phyloP scores from a whole-genome alignment of 1,140 invertebrate genomes.

The Aphaenogaster floridana region DNA sequence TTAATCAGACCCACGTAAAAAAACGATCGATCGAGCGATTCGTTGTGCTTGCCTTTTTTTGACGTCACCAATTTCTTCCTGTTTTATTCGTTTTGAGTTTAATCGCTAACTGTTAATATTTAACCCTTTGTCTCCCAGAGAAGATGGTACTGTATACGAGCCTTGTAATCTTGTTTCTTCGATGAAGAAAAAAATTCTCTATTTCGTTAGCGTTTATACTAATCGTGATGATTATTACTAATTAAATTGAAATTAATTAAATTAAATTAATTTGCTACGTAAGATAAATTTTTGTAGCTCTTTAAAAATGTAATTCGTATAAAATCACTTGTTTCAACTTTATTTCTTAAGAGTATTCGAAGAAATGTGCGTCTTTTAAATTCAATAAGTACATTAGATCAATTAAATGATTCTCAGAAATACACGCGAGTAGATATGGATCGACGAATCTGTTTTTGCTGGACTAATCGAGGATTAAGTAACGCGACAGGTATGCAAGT shows the following conservation, averaged over 20 bases:
- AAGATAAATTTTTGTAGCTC: neutral
- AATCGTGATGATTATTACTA: too few relatives aligned
- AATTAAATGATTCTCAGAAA: neutral
- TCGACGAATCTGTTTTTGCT: neutral
- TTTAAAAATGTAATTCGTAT: neutral
- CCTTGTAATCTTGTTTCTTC: neutral
- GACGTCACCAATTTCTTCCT: neutral
- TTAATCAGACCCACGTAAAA: slow-evolving; percentile 28
- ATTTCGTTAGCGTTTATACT: neutral
- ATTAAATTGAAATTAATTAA: slow-evolving; percentile 9
- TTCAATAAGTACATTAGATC: neutral
- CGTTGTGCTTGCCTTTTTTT: neutral
- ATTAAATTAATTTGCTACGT: neutral
- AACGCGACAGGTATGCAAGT: neutral
- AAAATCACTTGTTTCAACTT: neutral
- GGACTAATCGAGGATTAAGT: slow-evolving; percentile 14
- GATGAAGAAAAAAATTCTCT: neutral
- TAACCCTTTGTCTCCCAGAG: neutral
- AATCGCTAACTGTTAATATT: neutral
- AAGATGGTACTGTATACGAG: neutral
- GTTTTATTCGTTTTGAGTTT: neutral
- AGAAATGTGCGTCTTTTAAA: neutral
- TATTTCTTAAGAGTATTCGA: neutral
- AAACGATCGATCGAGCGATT: slow-evolving; percentile 11
- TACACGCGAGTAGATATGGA: neutral